Conservation (phyloP, 2,113 vertebrate species). For the Calonectris borealis region DNA sequence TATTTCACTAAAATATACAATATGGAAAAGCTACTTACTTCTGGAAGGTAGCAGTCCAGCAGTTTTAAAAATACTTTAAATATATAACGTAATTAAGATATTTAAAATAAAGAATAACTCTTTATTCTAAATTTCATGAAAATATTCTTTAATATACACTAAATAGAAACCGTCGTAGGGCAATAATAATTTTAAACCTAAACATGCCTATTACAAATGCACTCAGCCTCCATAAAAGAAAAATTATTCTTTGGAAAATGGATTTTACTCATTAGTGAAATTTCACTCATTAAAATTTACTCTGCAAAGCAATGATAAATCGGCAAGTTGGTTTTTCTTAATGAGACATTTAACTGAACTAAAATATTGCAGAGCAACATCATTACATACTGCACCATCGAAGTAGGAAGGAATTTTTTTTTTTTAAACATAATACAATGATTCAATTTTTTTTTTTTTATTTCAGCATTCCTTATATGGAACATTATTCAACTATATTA, state of each 20-base stretch:
- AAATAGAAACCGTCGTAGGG: not conserved
- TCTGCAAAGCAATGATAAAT: not conserved
- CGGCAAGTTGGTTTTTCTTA: constrained; percentile 8
- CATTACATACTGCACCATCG: not conserved
- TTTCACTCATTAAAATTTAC: constrained; percentile 28
- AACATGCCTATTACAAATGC: not conserved
- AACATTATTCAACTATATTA: constrained; percentile 1
- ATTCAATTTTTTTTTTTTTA: not conserved
- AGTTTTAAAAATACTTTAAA: not conserved
- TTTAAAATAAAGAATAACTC: not conserved
- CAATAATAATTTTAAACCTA: not conserved
- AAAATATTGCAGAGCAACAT: not conserved
- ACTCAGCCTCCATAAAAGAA: not conserved
- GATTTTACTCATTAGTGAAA: constrained; percentile 1
- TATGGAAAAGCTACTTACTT: not conserved
- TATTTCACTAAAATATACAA: not conserved
- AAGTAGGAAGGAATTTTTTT: not conserved
- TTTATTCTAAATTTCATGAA: not conserved
- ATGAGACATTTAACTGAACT: constrained; percentile 6
- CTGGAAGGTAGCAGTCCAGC: not conserved
- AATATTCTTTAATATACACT: not conserved
- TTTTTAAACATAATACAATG: not conserved
- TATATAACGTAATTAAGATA: not conserved
- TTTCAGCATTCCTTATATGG: not conserved
- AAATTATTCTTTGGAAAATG: not conserved